Percentiles rank a stretch among this genome's conserved stretches.
These are phyloP conservation scores for Melikaiella ostensackeni DNA, from an alignment of 2,888 invertebrate genomes.

Conservation along the genomic window DNA sequence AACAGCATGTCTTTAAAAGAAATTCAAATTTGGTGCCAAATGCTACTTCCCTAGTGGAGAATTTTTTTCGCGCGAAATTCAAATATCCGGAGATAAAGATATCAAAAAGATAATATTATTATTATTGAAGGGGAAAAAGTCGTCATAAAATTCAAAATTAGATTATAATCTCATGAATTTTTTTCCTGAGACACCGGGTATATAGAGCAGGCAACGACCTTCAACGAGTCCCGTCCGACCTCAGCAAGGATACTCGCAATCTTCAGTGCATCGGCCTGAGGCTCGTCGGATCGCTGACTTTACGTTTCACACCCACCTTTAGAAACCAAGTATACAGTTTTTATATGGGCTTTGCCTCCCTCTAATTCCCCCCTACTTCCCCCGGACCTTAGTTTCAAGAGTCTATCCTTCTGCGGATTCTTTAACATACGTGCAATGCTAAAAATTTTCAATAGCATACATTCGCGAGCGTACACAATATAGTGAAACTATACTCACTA, in stretches of 20 bases:
- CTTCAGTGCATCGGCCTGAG: constrained; percentile 72
- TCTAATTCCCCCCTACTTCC: not conserved
- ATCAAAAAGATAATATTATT: too few species aligned
- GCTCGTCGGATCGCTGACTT: constrained; percentile 64
- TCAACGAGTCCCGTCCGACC: constrained; percentile 64
- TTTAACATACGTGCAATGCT: too few species aligned
- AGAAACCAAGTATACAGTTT: constrained; percentile 44
- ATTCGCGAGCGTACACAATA: too few species aligned
- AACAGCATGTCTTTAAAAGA: too few species aligned
- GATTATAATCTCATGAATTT: not conserved
- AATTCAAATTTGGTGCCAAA: too few species aligned
- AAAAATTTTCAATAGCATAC: too few species aligned
- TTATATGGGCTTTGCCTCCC: constrained; percentile 39
- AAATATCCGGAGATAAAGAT: too few species aligned
- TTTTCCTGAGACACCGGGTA: constrained; percentile 59
- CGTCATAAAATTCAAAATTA: not conserved
- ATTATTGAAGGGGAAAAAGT: not conserved
- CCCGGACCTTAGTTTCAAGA: too few species aligned
- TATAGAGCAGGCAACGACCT: constrained; percentile 72
- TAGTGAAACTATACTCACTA: too few species aligned
- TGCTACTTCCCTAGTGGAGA: too few species aligned
- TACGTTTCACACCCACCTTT: constrained; percentile 63
- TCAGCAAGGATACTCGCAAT: constrained; percentile 74
- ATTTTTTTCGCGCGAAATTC: too few species aligned
- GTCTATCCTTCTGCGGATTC: too few species aligned